A percentile compares a stretch with the other conserved stretches of the same genome.
phyloP scores from a whole-genome alignment of 1,140 invertebrate species.

The Myzus persicae region DNA sequence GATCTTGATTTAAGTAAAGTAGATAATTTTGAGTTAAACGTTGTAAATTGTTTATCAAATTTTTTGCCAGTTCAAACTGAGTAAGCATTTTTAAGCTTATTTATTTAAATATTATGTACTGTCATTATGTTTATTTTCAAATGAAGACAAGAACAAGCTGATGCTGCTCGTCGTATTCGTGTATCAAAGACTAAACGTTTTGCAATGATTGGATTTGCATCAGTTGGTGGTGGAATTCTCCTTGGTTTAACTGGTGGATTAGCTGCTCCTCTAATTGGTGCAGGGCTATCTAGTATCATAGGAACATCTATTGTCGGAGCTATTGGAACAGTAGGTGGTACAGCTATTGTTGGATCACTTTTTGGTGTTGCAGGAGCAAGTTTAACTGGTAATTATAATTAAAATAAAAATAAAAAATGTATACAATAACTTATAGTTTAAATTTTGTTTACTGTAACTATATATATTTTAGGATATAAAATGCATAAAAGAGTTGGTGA shows the following conservation, averaged over 20 bases:
- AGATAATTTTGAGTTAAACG: slow-evolving; percentile 67
- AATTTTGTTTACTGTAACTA: slow-evolving; percentile 10
- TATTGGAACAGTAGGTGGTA: slow-evolving; percentile 70
- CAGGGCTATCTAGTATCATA: slow-evolving; percentile 70
- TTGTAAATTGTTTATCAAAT: slow-evolving; percentile 65
- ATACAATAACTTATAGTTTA: not conserved
- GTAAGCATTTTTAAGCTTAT: slow-evolving; percentile 62
- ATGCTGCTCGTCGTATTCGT: slow-evolving; percentile 66
- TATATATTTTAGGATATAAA: slow-evolving; percentile 69
- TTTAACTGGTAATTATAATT: slow-evolving; percentile 67
- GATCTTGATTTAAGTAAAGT: slow-evolving; percentile 69
- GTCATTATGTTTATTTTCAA: not conserved
- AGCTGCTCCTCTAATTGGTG: slow-evolving; percentile 74
- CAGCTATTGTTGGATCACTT: slow-evolving; percentile 73
- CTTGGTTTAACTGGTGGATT: slow-evolving; percentile 75
- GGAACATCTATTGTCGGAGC: slow-evolving; percentile 69
- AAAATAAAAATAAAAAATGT: not conserved
- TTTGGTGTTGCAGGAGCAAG: slow-evolving; percentile 77
- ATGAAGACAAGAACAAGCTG: slow-evolving; percentile 65
- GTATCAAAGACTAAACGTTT: slow-evolving; percentile 72
- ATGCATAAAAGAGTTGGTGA: slow-evolving; percentile 77
- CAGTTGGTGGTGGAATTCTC: slow-evolving; percentile 72
- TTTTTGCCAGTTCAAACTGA: slow-evolving; percentile 63
- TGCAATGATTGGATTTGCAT: slow-evolving; percentile 72
- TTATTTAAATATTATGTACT: not conserved